phyloP scores from a whole-genome alignment of 92 coral and sea anemone genomes.

The Galaxea fascicularis region DNA sequence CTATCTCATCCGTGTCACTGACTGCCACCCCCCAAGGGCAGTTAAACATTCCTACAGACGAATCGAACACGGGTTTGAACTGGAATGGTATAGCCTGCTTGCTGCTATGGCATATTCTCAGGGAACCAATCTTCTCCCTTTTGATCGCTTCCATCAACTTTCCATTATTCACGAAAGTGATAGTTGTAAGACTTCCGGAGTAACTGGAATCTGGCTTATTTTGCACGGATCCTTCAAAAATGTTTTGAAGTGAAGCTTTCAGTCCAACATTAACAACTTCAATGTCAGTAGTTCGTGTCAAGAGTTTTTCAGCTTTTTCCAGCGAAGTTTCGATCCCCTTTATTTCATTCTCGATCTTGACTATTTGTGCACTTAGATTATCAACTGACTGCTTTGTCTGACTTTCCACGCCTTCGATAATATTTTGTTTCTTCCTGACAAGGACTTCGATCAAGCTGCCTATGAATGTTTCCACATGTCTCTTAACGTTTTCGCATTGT shows the following conservation, averaged over 20 bases:
- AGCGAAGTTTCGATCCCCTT: neutral
- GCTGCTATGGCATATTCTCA: too few species aligned
- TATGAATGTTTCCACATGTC: too few species aligned
- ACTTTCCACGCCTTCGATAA: too few species aligned
- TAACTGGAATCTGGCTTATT: neutral
- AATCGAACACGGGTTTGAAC: too few species aligned
- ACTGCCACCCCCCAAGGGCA: slow-evolving; percentile 38
- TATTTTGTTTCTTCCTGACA: too few species aligned
- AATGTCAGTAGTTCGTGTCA: neutral
- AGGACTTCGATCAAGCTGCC: too few species aligned
- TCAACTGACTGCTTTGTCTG: too few species aligned
- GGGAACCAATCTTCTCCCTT: neutral
- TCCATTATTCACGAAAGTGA: neutral
- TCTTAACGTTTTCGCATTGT: too few species aligned
- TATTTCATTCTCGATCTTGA: neutral
- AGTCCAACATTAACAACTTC: neutral
- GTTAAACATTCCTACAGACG: slow-evolving; percentile 18
- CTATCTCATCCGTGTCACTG: slow-evolving; percentile 22
- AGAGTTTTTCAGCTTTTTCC: neutral
- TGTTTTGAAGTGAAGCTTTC: neutral
- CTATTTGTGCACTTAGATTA: too few species aligned
- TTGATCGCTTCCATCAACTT: neutral
- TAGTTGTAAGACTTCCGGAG: neutral
- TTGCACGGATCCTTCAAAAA: neutral
- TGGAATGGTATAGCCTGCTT: too few species aligned